Conservation (phyloP, 2,888 invertebrate species). For the Ceriagrion tenellum region DNA sequence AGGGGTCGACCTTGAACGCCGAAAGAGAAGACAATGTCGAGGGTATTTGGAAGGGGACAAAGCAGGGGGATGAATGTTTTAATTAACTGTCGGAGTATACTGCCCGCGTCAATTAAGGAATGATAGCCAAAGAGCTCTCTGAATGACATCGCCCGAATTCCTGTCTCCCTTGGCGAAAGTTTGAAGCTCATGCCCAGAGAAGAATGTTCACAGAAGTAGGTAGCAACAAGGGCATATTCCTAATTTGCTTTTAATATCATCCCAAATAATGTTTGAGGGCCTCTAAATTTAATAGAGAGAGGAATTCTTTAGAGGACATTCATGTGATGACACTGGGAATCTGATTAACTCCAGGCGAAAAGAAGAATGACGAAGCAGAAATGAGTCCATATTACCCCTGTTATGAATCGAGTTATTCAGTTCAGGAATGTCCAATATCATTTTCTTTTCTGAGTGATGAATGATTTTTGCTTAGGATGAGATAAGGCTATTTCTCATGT, state of each 20-base stretch:
- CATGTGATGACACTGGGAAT: background rate
- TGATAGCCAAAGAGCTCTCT: background rate
- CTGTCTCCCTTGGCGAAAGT: background rate
- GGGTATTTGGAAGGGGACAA: background rate
- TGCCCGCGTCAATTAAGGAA: background rate
- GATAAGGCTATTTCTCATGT: too few species aligned
- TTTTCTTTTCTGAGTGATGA: too few species aligned
- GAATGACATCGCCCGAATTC: slow-evolving; percentile 1
- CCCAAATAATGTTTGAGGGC: background rate
- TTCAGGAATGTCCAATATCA: too few species aligned
- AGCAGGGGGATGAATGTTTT: background rate
- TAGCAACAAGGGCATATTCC: background rate
- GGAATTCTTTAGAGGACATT: background rate
- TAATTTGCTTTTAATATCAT: slow-evolving; percentile 1
- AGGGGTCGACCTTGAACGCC: background rate
- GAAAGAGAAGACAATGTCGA: background rate
- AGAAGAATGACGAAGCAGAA: background rate
- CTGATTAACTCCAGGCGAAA: background rate
- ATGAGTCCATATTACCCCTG: background rate
- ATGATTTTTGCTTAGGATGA: too few species aligned
- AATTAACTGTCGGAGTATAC: background rate
- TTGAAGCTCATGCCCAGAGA: background rate
- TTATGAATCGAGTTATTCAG: background rate
- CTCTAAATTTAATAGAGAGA: background rate
- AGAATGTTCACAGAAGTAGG: background rate